These are phyloP conservation scores for Chaetops frenatus DNA, from an alignment of 2,113 vertebrate genomes.

Conservation along the genomic window DNA sequence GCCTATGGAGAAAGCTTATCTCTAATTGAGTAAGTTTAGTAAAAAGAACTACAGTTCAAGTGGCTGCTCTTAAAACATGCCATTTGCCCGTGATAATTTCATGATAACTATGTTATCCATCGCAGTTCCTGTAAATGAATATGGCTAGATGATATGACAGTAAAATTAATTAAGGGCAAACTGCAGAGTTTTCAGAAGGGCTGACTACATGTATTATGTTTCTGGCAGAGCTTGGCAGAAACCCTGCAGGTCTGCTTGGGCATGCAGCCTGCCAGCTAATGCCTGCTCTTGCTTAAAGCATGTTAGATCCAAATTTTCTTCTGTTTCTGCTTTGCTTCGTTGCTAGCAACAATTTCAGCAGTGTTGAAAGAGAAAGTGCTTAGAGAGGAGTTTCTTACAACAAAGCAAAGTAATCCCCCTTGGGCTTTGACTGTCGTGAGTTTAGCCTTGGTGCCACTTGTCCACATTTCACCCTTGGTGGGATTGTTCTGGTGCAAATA, in stretches of 20 bases:
- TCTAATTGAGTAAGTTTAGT: not conserved
- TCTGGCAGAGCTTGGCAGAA: not conserved
- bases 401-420: not conserved
- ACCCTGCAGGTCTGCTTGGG: not conserved
- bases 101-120: not conserved
- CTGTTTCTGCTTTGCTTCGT: not conserved
- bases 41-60: not conserved
- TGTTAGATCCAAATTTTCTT: not conserved
- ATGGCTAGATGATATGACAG: not conserved
- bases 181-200: not conserved
- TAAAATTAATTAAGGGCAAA: not conserved
- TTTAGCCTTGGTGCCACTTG: not conserved
- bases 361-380: not conserved
- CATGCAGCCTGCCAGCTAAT: not conserved
- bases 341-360: slow-evolving; percentile 23
- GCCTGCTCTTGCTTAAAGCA: not conserved
- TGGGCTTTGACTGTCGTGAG: not conserved
- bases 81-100: not conserved
- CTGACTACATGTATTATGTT: not conserved
- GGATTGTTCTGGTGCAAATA: not conserved
- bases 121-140: not conserved
- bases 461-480: not conserved
- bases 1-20: not conserved
- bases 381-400: not conserved
- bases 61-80: not conserved